These are phyloP conservation scores for Fragum fragum DNA, from an alignment of 2,888 invertebrate species.

Conservation along the genomic window DNA sequence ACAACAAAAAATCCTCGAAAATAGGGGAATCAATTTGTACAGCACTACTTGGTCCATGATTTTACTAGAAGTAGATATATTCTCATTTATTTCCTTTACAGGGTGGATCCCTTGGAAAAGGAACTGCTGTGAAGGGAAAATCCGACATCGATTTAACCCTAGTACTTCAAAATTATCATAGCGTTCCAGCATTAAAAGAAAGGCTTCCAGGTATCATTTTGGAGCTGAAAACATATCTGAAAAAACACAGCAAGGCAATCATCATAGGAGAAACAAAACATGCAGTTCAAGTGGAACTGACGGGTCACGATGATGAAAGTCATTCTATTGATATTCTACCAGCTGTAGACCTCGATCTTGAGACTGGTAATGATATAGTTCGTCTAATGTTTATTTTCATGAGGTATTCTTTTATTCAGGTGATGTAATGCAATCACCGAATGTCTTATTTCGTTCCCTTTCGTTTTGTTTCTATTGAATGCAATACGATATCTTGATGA, in stretches of 20 bases:
- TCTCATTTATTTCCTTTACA: slow-evolving; percentile 15
- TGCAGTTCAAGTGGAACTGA: slow-evolving; percentile 42
- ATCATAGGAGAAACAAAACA: slow-evolving; percentile 28
- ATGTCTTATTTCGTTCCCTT: no score
- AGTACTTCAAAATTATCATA: slow-evolving; percentile 14
- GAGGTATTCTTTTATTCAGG: no score
- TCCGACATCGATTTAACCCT: slow-evolving; percentile 60
- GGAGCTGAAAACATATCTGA: background rate
- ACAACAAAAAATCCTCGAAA: no score
- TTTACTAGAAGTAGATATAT: no score
- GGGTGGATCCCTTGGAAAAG: slow-evolving; percentile 65
- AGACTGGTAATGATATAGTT: slow-evolving; percentile 13
- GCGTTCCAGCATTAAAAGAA: background rate
- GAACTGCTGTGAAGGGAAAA: slow-evolving; percentile 56
- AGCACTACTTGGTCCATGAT: no score
- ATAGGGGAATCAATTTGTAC: no score
- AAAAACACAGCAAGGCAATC: background rate
- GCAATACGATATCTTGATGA: no score
- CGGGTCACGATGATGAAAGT: slow-evolving; percentile 26
- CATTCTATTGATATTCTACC: slow-evolving; percentile 54
- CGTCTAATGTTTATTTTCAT: no score
- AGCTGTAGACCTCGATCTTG: slow-evolving; percentile 38
- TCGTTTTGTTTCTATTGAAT: no score
- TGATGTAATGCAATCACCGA: no score
- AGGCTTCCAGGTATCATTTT: background rate